Conservation (phyloP, 1,140 invertebrate species). For the Megalonaias nervosa region DNA sequence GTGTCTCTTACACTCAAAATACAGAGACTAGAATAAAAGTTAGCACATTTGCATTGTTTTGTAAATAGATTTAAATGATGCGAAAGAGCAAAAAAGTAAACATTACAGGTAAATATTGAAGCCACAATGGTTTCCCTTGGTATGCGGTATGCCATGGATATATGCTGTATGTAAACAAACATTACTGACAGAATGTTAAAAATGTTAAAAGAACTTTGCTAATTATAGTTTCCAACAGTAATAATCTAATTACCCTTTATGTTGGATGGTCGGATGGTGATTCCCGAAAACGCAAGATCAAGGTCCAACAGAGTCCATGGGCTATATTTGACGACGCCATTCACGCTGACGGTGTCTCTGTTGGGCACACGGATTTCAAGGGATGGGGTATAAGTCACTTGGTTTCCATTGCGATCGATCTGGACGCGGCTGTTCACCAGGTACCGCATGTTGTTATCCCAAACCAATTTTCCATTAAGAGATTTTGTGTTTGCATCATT, state of each 20-base stretch:
- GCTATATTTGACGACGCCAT: slow-evolving; percentile 38
- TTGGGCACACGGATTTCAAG: slow-evolving; percentile 45
- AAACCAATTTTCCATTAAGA: slow-evolving; percentile 40
- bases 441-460: slow-evolving; percentile 50
- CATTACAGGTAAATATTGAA: too few species aligned
- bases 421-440: slow-evolving; percentile 37
- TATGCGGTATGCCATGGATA: too few species aligned
- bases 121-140: too few species aligned
- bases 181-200: not conserved
- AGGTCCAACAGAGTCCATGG: slow-evolving; percentile 33
- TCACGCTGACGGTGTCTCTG: slow-evolving; percentile 31
- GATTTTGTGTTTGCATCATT: slow-evolving; percentile 41
- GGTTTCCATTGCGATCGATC: slow-evolving; percentile 28
- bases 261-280: slow-evolving; percentile 27
- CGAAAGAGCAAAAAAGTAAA: too few species aligned
- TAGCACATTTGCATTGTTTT: not conserved
- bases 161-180: too few species aligned
- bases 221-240: not conserved
- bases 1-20: not conserved
- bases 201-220: not conserved
- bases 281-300: slow-evolving; percentile 28
- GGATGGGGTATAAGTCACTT: slow-evolving; percentile 42
- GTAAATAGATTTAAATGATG: too few species aligned
- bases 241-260: slow-evolving; percentile 32
- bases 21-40: not conserved